Conservation (phyloP, 2,888 invertebrate genomes). For the Parthenolecanium corni region DNA sequence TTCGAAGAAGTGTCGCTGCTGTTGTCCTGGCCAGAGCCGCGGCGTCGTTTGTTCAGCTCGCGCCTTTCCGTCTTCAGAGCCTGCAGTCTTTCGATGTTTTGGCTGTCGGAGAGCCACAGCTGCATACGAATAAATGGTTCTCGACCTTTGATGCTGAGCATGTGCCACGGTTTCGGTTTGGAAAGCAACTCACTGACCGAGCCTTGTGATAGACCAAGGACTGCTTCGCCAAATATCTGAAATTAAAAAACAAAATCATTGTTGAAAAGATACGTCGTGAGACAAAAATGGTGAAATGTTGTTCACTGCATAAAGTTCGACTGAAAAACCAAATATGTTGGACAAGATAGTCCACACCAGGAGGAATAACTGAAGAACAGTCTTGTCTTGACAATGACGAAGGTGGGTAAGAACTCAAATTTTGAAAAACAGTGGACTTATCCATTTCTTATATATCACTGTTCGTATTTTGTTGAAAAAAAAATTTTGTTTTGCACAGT, state of each 20-base stretch:
- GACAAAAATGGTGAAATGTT: neutral
- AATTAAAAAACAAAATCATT: slow-evolving; percentile 36
- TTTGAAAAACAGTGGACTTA: too few species aligned
- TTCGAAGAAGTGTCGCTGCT: slow-evolving; percentile 79
- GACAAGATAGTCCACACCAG: neutral
- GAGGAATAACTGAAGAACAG: too few species aligned
- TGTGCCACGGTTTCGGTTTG: slow-evolving; percentile 98
- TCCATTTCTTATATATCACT: too few species aligned
- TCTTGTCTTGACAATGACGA: too few species aligned
- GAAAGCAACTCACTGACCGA: slow-evolving; percentile 94
- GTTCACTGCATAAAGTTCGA: neutral
- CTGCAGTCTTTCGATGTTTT: slow-evolving; percentile 86
- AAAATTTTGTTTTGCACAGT: too few species aligned
- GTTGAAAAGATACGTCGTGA: neutral
- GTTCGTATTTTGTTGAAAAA: too few species aligned
- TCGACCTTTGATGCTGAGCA: slow-evolving; percentile 94
- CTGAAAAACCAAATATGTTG: neutral
- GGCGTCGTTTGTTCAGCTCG: slow-evolving; percentile 79
- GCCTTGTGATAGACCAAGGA: slow-evolving; percentile 89
- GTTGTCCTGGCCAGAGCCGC: slow-evolving; percentile 70
- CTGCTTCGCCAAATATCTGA: slow-evolving; percentile 90
- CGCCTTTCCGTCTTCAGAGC: slow-evolving; percentile 79
- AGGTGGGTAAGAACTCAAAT: too few species aligned
- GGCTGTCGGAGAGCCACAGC: slow-evolving; percentile 88
- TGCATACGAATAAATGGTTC: slow-evolving; percentile 96